A percentile compares a stretch with the other conserved stretches of the same genome.
Evolutionary conservation across 2,888 invertebrate species (phyloP).

Genomic region (Hydrotaea cyrtoneurina): DNA sequence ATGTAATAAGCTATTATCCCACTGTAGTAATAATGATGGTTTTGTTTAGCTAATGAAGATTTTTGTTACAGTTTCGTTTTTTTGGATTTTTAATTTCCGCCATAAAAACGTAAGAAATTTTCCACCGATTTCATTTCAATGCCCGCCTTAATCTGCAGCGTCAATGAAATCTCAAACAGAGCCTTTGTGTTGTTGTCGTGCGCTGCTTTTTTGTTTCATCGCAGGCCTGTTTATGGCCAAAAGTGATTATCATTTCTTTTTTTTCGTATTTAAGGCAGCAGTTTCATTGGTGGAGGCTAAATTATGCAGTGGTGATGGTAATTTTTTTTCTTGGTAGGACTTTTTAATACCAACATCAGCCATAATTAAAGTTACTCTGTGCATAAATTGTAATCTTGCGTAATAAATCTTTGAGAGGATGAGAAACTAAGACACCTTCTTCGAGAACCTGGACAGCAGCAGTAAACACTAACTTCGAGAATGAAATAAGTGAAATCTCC

Average conservation of each 20-base stretch:
- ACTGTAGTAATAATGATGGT: not conserved
- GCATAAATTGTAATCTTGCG: not conserved
- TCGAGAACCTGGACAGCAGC: too few species aligned
- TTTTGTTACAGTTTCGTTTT: not conserved
- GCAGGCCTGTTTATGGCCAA: not conserved
- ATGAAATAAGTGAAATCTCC: not conserved
- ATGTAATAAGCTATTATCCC: not conserved
- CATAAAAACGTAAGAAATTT: not conserved
- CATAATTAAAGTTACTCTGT: not conserved
- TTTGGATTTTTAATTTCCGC: not conserved
- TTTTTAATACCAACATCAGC: not conserved
- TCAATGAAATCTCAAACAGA: not conserved
- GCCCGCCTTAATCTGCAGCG: not conserved
- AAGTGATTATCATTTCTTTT: slow-evolving; percentile 10
- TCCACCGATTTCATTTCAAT: not conserved
- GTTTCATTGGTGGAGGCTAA: not conserved
- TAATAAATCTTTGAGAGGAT: too few species aligned
- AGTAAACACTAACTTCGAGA: too few species aligned
- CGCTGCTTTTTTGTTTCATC: not conserved
- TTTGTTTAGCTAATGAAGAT: not conserved
- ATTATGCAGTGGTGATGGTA: too few species aligned
- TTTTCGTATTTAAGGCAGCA: not conserved
- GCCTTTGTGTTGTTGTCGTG: not conserved
- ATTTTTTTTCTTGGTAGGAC: not conserved
- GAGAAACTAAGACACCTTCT: too few species aligned